phyloP scores from a whole-genome alignment of 2,797 vertebrate genomes.

The Sylvilagus floridanus region DNA sequence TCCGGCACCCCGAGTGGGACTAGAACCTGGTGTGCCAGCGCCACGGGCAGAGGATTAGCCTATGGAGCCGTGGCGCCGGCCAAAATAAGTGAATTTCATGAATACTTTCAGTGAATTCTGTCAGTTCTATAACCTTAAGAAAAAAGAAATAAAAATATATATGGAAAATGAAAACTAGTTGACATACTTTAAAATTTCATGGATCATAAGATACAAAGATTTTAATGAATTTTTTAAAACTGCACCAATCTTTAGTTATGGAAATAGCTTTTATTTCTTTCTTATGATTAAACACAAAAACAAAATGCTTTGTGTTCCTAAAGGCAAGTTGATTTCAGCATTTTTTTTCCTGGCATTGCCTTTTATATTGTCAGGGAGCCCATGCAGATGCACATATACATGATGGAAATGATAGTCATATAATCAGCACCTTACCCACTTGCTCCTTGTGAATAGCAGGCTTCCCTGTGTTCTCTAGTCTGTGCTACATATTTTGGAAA shows the following conservation, averaged over 20 bases:
- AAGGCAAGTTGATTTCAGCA: not conserved
- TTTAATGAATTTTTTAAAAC: conserved; percentile 30
- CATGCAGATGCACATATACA: not conserved
- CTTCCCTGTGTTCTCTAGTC: not conserved
- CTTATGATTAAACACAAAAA: conserved; percentile 22
- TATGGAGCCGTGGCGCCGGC: no score
- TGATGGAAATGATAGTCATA: not conserved
- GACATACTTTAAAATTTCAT: not conserved
- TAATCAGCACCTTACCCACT: not conserved
- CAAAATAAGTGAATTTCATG: not conserved
- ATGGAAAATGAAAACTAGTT: not conserved
- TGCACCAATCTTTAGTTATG: not conserved
- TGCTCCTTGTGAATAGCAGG: not conserved
- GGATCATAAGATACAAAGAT: not conserved
- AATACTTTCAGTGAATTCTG: conserved; percentile 15
- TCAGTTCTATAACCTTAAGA: not conserved
- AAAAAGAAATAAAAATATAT: not conserved
- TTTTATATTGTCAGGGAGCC: not conserved
- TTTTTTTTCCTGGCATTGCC: not conserved
- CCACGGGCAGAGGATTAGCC: no score
- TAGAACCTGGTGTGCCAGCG: no score
- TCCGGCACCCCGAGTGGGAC: no score
- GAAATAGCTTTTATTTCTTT: conserved; percentile 18
- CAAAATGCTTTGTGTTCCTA: not conserved
- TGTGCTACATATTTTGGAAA: not conserved